Evolutionary conservation across 2,888 invertebrate species (phyloP).

Genomic region (Antitype chi): DNA sequence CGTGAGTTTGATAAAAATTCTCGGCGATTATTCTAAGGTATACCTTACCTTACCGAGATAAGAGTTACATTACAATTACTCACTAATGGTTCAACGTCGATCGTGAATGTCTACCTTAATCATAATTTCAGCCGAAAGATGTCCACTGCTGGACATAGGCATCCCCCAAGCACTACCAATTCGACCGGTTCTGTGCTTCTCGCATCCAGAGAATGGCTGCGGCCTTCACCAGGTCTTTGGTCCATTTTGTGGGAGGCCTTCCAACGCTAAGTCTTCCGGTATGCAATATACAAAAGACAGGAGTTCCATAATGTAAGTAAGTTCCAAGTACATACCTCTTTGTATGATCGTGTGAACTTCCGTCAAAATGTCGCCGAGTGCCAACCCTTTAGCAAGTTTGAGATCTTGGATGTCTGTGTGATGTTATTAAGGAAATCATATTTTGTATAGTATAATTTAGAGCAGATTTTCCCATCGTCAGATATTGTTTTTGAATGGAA

Average conservation of each 20-base stretch:
- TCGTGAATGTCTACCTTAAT: too few relatives aligned
- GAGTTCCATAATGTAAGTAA: not conserved
- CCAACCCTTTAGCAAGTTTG: constrained; percentile 97
- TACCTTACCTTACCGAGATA: not conserved
- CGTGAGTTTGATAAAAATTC: not conserved
- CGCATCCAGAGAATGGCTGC: too few relatives aligned
- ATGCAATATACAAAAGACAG: too few relatives aligned
- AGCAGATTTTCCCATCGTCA: not conserved
- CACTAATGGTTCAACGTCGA: not conserved
- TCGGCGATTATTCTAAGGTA: not conserved
- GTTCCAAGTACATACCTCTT: constrained; percentile 93
- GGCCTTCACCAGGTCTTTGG: too few relatives aligned
- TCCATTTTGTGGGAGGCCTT: too few relatives aligned
- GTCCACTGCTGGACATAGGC: too few relatives aligned
- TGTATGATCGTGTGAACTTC: constrained; percentile 97
- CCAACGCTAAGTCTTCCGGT: too few relatives aligned
- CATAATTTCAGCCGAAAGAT: too few relatives aligned
- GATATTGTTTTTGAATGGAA: not conserved
- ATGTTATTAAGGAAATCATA: constrained; percentile 52
- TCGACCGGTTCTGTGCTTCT: too few relatives aligned
- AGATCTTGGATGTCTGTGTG: constrained; percentile 94
- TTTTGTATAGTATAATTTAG: not conserved
- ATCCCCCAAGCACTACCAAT: too few relatives aligned
- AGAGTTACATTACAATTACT: not conserved
- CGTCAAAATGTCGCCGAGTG: constrained; percentile 97